Evolutionary conservation across 2,113 vertebrate species (phyloP), one percentile per base, ranked within the genome.

Genomic region (Hyla sarda): DNA sequence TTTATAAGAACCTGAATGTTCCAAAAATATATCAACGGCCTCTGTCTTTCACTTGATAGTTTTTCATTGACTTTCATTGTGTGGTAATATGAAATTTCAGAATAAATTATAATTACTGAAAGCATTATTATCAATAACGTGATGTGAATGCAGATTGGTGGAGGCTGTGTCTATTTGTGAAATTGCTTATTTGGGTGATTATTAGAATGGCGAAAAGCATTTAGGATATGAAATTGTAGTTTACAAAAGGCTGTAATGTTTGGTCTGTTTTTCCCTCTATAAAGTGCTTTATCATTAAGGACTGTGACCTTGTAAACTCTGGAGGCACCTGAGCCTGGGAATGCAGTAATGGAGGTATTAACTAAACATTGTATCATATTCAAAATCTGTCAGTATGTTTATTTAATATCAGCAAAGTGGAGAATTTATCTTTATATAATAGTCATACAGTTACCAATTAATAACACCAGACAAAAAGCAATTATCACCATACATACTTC

Each of bases 81-180:
- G 5, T 52, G 75, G 28, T 78, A 54, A 78, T 34, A 78, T 50
- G 45, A 76, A 32, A 52, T 41, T 54, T 56, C 50, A 25, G 48
- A 54, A 78, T 76, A 78, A 54, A 56, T 78, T 78, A 78, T 78
- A 56, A 78, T 78, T 78, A 78, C 75, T 54, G 17, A 23, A 32
- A 78, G 75, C 28, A 14, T 78, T 78, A 78, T 78, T 78, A 56
- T 28, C 75, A 10, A 32, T 21, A 21, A 17, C 75, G 75, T 78
- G 75, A 34, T 78, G 48, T 78, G 75, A 52, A 78, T 78, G 19
- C 25, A 78, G 48, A 54, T 78, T 6, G 47, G 48, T 10, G 30
- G 48, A 77, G 48, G 74, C 17, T 7, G 16, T 28, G 25, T 14
- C 1, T 30, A 21, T 56, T 56, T 19, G 34, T 56, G 28, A 78